These are phyloP conservation scores for Elysia chlorotica DNA, from an alignment of 1,140 invertebrate genomes.

Conservation along the genomic window DNA sequence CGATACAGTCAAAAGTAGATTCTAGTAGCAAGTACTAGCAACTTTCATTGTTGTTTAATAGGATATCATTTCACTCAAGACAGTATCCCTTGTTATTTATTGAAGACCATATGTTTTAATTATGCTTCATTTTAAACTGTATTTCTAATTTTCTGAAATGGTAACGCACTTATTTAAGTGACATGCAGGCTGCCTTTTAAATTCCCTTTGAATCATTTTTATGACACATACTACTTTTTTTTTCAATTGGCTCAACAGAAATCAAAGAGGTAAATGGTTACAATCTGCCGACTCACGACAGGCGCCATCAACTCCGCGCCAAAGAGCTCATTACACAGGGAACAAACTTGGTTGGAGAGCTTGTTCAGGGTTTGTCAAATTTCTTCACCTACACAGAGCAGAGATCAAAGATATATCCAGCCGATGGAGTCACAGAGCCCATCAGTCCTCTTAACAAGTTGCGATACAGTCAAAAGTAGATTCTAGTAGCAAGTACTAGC, in stretches of 20 bases:
- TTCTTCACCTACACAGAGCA: slow-evolving; percentile 63
- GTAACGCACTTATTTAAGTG: neutral
- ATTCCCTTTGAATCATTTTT: neutral
- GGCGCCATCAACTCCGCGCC: slow-evolving; percentile 49
- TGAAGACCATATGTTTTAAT: no score
- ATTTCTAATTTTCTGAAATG: no score
- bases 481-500: no score
- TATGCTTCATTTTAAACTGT: no score
- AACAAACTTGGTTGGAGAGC: slow-evolving; percentile 47
- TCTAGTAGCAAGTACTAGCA: no score
- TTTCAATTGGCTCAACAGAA: no score
- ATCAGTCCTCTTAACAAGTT: slow-evolving; percentile 53
- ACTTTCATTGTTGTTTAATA: no score
- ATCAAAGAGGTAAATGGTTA: slow-evolving; percentile 49
- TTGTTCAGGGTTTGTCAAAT: slow-evolving; percentile 58
- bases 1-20: no score
- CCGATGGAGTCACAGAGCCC: slow-evolving; percentile 45
- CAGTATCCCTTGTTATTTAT: no score
- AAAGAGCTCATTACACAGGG: slow-evolving; percentile 54
- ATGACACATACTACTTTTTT: neutral
- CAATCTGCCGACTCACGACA: slow-evolving; percentile 58
- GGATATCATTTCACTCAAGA: no score
- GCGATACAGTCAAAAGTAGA: no score
- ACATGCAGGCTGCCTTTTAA: neutral
- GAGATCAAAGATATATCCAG: slow-evolving; percentile 55